Evolutionary conservation across 2,113 vertebrate species (phyloP).

Genomic region (Megaceryle maxima): DNA sequence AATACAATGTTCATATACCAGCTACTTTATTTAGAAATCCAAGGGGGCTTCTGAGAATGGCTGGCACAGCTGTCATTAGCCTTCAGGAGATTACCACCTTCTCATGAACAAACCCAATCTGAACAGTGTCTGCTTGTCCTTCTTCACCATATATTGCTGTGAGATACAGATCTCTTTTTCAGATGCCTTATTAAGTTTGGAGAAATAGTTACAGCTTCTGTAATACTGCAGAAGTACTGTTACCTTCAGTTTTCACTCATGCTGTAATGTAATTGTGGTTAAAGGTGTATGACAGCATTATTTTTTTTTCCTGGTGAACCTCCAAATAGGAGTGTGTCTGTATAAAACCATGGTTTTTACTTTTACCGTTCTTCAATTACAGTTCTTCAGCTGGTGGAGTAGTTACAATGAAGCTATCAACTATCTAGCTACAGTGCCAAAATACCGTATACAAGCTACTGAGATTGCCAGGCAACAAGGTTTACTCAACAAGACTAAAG

Average conservation of each 20-base stretch:
- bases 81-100: background rate
- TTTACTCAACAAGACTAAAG: slow-evolving; percentile 89
- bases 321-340: background rate
- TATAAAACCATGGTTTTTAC: background rate
- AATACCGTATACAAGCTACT: slow-evolving; percentile 93
- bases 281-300: background rate
- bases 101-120: background rate
- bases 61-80: background rate
- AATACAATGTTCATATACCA: background rate
- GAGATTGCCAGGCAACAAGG: slow-evolving; percentile 94
- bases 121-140: background rate
- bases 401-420: slow-evolving; percentile 97
- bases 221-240: background rate
- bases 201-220: background rate
- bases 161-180: background rate
- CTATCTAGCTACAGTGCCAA: slow-evolving; percentile 93
- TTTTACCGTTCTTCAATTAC: slow-evolving; percentile 51
- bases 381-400: slow-evolving; percentile 99
- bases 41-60: background rate
- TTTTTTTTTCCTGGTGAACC: background rate
- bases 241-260: background rate
- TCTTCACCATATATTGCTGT: background rate
- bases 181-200: background rate
- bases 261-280: background rate
- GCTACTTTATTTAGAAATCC: background rate